Conservation (phyloP, 1,140 invertebrate species). For the Drosophila cardini region DNA sequence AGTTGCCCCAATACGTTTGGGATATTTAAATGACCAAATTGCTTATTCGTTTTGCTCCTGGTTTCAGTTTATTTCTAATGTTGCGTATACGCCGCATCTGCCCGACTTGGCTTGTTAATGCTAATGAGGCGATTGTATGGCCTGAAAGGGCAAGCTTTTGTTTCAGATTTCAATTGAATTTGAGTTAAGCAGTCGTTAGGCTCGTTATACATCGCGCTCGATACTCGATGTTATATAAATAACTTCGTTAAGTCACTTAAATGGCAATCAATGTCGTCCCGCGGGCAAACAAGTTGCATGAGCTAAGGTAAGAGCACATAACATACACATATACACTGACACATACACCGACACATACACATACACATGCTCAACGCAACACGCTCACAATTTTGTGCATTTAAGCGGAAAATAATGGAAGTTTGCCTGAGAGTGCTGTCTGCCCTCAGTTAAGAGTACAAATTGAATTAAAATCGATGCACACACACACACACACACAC, state of each 20-base stretch:
- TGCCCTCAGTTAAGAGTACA: constrained; percentile 2
- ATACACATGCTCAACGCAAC: too few species aligned
- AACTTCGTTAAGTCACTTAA: constrained; percentile 65
- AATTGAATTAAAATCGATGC: constrained; percentile 53
- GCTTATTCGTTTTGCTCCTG: background rate
- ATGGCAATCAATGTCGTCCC: constrained; percentile 68
- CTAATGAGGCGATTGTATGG: constrained; percentile 63
- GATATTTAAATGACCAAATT: constrained; percentile 13
- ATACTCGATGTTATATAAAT: constrained; percentile 52
- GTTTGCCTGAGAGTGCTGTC: background rate
- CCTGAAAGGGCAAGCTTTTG: constrained; percentile 54
- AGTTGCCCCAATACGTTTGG: background rate
- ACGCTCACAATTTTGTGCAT: constrained; percentile 27
- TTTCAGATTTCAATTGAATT: constrained; percentile 72
- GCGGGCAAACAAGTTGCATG: background rate
- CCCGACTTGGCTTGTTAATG: constrained; percentile 26
- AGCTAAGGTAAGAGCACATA: background rate
- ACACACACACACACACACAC: constrained; percentile 7
- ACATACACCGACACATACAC: too few species aligned
- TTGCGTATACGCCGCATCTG: constrained; percentile 29
- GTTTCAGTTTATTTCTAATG: constrained; percentile 7
- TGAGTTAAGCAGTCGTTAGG: constrained; percentile 71
- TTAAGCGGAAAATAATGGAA: constrained; percentile 51
- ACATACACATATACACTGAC: background rate
- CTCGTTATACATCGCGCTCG: constrained; percentile 53